Evolutionary conservation across 2,113 vertebrate genomes (phyloP).

Genomic region (Istiophorus platypterus): DNA sequence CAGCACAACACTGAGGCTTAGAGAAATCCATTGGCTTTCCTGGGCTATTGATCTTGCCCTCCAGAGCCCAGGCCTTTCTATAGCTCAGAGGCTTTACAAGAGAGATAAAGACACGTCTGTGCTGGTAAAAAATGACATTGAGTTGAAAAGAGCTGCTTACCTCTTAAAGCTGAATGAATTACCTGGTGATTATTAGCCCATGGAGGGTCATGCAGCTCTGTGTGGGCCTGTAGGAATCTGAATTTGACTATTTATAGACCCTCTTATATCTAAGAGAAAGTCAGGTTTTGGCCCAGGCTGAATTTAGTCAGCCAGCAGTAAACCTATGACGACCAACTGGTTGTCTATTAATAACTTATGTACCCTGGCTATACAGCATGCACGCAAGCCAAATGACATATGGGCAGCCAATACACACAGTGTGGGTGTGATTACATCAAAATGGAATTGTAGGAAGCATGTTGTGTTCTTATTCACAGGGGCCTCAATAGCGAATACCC

Average conservation of each 20-base stretch:
- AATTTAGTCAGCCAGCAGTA: not conserved
- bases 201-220: not conserved
- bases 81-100: constrained; percentile 57
- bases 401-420: constrained; percentile 37
- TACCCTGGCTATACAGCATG: not conserved
- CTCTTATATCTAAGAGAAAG: not conserved
- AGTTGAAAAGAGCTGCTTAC: constrained; percentile 58
- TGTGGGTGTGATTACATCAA: constrained; percentile 54
- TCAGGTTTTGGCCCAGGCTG: not conserved
- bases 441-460: constrained; percentile 47
- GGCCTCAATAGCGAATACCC: constrained; percentile 31
- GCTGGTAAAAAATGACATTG: constrained; percentile 38
- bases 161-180: constrained; percentile 61
- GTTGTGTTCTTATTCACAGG: constrained; percentile 51
- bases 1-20: constrained; percentile 59
- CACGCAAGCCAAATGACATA: constrained; percentile 28
- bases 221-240: not conserved
- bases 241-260: not conserved
- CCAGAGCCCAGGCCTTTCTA: constrained; percentile 52
- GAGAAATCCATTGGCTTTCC: constrained; percentile 73
- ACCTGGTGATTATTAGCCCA: constrained; percentile 55
- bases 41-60: constrained; percentile 70
- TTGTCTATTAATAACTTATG: constrained; percentile 2
- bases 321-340: not conserved
- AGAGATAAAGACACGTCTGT: constrained; percentile 41